Percentiles rank a stretch among this genome's conserved stretches.
These are phyloP conservation scores for Diploscapter pachys DNA, from an alignment of 1,140 invertebrate genomes.

Conservation along the genomic window DNA sequence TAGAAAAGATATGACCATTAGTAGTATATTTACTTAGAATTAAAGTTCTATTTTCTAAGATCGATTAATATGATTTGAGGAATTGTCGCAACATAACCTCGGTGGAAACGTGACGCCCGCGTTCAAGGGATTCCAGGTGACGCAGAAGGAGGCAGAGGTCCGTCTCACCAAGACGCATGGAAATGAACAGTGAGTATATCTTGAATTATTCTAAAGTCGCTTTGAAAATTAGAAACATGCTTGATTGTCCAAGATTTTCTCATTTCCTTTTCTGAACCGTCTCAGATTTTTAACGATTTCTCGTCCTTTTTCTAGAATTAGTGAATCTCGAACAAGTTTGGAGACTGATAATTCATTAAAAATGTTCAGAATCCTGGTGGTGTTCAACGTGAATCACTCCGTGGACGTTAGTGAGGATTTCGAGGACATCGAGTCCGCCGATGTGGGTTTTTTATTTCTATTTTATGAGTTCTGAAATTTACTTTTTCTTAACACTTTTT, in stretches of 20 bases:
- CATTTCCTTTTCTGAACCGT: too few relatives aligned
- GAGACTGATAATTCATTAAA: background rate
- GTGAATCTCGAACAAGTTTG: constrained; percentile 1
- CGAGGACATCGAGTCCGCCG: constrained; percentile 11
- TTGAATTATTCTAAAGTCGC: constrained; percentile 1
- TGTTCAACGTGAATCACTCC: constrained; percentile 57
- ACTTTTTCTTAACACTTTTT: too few relatives aligned
- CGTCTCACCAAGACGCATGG: constrained; percentile 51
- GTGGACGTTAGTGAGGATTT: constrained; percentile 52
- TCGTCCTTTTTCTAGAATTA: constrained; percentile 1
- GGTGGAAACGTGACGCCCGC: constrained; percentile 45
- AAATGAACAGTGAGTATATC: constrained; percentile 43
- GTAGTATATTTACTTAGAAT: too few relatives aligned
- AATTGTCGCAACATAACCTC: constrained; percentile 44
- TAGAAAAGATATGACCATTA: too few relatives aligned
- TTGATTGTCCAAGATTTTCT: background rate
- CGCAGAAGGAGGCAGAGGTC: constrained; percentile 56
- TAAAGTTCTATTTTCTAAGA: too few relatives aligned
- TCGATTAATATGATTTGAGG: background rate
- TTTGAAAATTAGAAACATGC: constrained; percentile 2
- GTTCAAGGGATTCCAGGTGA: constrained; percentile 50
- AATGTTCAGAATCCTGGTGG: constrained; percentile 50
- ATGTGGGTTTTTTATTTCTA: too few relatives aligned
- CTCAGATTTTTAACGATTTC: background rate
- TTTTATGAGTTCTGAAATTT: too few relatives aligned